These are phyloP conservation scores for Tragelaphus buxtoni DNA, from an alignment of 2,113 vertebrate species.

Conservation along the genomic window DNA sequence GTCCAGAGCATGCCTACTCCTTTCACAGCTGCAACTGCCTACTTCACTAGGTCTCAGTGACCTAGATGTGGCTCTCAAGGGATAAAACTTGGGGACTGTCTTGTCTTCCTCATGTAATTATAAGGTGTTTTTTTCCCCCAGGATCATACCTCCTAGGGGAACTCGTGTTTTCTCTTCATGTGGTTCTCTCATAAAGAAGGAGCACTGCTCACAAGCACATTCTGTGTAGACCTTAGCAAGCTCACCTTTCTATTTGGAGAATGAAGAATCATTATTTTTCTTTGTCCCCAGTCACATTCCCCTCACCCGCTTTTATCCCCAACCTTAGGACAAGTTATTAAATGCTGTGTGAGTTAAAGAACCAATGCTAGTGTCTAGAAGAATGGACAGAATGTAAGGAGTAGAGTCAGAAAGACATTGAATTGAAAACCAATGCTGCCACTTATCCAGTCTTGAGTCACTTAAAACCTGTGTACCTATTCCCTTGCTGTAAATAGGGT, in stretches of 20 bases:
- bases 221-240: background rate
- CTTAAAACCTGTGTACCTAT: background rate
- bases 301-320: background rate
- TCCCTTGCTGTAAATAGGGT: background rate
- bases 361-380: background rate
- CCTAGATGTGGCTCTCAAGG: background rate
- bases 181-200: background rate
- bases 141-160: background rate
- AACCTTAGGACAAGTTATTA: background rate
- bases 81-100: background rate
- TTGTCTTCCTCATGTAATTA: background rate
- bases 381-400: background rate
- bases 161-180: conserved; percentile 7
- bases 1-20: background rate
- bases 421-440: background rate
- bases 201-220: background rate
- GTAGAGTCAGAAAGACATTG: background rate
- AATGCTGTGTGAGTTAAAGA: background rate
- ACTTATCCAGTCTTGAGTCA: background rate
- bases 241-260: background rate
- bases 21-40: background rate
- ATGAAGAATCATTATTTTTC: background rate
- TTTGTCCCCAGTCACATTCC: background rate
- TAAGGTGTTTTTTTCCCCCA: background rate
- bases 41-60: background rate